Evolutionary conservation across 2,888 invertebrate species (phyloP), one percentile per base, ranked within the genome.

Genomic region (Cheilosia variabilis): DNA sequence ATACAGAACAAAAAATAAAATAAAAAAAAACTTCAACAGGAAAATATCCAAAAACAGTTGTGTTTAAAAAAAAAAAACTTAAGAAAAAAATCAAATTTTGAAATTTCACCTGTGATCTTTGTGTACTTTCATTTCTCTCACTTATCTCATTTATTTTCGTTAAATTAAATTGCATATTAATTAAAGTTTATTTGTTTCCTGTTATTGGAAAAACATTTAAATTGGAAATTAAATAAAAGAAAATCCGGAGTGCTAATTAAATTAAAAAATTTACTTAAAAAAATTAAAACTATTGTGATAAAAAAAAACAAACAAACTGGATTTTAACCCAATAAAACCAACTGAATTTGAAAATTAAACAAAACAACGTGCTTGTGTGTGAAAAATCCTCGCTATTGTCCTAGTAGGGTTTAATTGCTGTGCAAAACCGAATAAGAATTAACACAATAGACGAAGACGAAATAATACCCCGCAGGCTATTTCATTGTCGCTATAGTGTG

Each of bases 41-140:
- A 62, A 68, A 10, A 60, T 31, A 17, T 45, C 13, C 7, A 62
- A 77, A 62, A 76, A 79, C 65, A 72, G 57, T 75, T 69, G 60
- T 62, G 17, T 73, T 73, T 17, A 57, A 77, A 60, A 76, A 77
- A 65, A 63, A 57, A 68, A 41, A 31, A 77, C 43, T 55, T 47
- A 52, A 72, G 19, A 24, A 77, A 53, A 52, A 62, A 19, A 60
- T 58, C 17, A 17, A 34, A 50, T 37, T 71, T 82, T 60, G 37
- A 66, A 72, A 66, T 60, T 82, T 77, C 76, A 84, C 80, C 81
- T 86, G 86, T 86, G 86, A 86, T 81, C 86, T 86, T 86, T 81
- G 80, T 86, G 86, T 86, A 86, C 86, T 86, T 81, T 84, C 41
- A 77, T 78, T 86, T 73, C 52, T 66, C 55, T 78, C 75, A 76